These are phyloP conservation scores for Gasterosteus nipponicus DNA, from an alignment of 2,113 vertebrate genomes.

Conservation along the genomic window DNA sequence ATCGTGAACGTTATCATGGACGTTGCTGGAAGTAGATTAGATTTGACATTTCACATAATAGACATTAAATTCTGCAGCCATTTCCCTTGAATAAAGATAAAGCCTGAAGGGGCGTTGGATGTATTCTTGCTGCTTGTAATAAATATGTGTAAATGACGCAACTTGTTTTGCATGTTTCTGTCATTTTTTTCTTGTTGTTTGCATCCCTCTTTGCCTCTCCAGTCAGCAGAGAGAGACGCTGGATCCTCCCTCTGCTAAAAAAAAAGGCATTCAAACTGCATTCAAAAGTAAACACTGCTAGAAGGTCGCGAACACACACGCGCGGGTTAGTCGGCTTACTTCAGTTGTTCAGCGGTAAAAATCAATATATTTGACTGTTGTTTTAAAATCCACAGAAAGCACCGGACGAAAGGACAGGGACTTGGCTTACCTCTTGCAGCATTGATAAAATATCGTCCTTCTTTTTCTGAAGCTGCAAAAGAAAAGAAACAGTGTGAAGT, in stretches of 20 bases:
- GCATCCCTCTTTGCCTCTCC: constrained; percentile 16
- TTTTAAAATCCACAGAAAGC: neutral
- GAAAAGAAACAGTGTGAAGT: neutral
- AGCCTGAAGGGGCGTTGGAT: constrained; percentile 27
- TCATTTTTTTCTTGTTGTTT: constrained; percentile 3
- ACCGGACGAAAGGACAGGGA: neutral
- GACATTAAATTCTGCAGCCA: constrained; percentile 60
- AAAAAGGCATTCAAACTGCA: constrained; percentile 1
- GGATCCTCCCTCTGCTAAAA: constrained; percentile 49
- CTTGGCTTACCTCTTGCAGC: constrained; percentile 78
- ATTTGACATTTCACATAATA: constrained; percentile 72
- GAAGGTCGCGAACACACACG: constrained; percentile 34
- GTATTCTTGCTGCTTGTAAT: constrained; percentile 55
- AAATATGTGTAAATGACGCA: constrained; percentile 70
- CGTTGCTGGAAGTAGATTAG: constrained; percentile 75
- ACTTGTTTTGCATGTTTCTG: constrained; percentile 47
- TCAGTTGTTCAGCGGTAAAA: constrained; percentile 6
- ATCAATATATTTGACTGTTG: constrained; percentile 4
- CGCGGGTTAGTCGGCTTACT: constrained; percentile 9
- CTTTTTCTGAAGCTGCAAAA: constrained; percentile 80
- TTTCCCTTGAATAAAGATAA: constrained; percentile 50
- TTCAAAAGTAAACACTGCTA: constrained; percentile 56
- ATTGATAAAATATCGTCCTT: constrained; percentile 80
- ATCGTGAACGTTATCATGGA: constrained; percentile 20
- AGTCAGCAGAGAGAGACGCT: constrained; percentile 32